Evolutionary conservation across 2,113 vertebrate genomes (phyloP), one percentile per base, ranked within the genome.

Genomic region (Podilymbus podiceps): DNA sequence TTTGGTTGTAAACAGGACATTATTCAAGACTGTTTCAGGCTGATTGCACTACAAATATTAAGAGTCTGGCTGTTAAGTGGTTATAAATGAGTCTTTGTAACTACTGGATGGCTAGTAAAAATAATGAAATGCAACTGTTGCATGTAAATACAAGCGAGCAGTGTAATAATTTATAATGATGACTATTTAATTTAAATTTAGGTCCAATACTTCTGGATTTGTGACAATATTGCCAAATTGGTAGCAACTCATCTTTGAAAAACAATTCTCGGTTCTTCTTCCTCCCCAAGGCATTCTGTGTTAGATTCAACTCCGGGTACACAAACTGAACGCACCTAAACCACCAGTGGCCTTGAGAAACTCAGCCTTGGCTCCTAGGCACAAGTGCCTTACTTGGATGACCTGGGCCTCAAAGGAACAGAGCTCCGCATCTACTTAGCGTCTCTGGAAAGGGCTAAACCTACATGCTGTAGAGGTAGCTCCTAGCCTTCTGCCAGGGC

Each of bases 21-120:
- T 95, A 96, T 95, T 97, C 80, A 96, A 93, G 89, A 90, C 68
- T 63, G 14, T 86, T 95, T 77, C 62, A 73, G 62, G 66, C 88
- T 97, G 96, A 97, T 95, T 97, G 84, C 50, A 55, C 92, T 83
- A 85, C 85, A 96, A 90, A 96, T 97, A 95, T 96, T 91, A 92
- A 91, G 56, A 94, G 64, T 56, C 50, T 95, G 88, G 79, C 47
- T 91, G 77, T 88, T 96, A 96, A 93, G 85, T 77, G 73, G 58
- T 83, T 85, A 90, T 97, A 96, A 96, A 94, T 64, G 72, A 75
- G 68, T 62, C 82, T 86, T 95, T 96, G 92, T 95, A 95, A 97
- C 91, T 93, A 87, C 75, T 85, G 66, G 50, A 91, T 76, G 69
- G 83, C 84, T 91, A 90, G 82, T 73, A 94, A 93, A 95, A 96